Base-by-base conservation (phyloP, 2,113 vertebrate species). In the Xiphorhynchus elegans region DNA sequence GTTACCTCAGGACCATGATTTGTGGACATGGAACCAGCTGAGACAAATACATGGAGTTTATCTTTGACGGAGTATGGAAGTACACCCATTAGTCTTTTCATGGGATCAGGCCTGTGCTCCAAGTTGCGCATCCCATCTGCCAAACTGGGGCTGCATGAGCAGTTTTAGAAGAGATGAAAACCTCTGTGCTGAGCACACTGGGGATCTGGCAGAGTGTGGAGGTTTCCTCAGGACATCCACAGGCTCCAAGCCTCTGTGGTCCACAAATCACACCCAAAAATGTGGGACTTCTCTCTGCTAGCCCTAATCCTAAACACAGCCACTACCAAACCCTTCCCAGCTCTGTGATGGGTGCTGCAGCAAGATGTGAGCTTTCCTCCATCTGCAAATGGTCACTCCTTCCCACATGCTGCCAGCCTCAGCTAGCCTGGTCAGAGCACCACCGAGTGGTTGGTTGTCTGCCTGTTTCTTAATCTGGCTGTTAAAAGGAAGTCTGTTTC, bases 371-470 rank as follows among this genome's bases (percentile, higher is more conserved):
- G 4, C 35, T 69, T 88, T 88, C 28, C 58, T 76, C 39, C 21
- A 16, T n/a, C 18, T 66, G 42, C 50, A 5, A 1, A 39, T 14
- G 35, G 52, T 64, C 60, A 10, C 8, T 58, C 17, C 24, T 82
- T 60, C 44, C 74, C 5, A 1, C n/a, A 42, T 6, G 4, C 53
- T 75, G 56, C 18, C 46, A 93, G 40, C 63, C 60, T 37, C n/a
- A 19, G 59, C 39, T 79, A 0, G 0, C 60, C 84, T 28, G 47
- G 24, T 39, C 68, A 64, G 55, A 55, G 13, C 60, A 52, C 47
- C 47, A 46, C 2, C 0, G 3, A 12, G 8, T 0, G 2, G 5
- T 50, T 79, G 52, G 21, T 67, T 90, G 14, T 40, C 67, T 7
- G 39, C 53, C 80, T 46, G 28, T 55, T 87, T 53, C 84, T 82